Evolutionary conservation across 2,113 vertebrate genomes (phyloP), one percentile per base, ranked within the genome.

Genomic region (Albula goreensis): DNA sequence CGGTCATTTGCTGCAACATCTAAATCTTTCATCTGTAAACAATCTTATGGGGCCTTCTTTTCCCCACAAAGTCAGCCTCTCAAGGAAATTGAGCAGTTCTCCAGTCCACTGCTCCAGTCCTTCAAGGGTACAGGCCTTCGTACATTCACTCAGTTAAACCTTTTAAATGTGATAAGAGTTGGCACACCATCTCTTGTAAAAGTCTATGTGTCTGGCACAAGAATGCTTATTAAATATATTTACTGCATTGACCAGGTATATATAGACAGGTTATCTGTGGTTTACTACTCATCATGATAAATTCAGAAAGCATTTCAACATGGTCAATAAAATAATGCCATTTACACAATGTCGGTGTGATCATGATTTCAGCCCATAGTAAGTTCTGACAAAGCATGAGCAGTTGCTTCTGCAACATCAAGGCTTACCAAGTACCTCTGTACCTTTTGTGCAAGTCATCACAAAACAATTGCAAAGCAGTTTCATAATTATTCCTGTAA

Each of bases 51-150:
- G 48, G 83, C 56, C 49, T 49, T 80, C 50, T 86, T 51, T 70
- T 25, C 12, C 80, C 81, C 81, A 88, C 84, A 82, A 48, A 82
- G 48, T 10, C 25, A 19, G 25, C 60, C 7, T n/a, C 85, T 53
- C 79, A 53, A 53, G 80, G 49, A 66, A 50, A 57, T 50, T 78
- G 7, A 13, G 52, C 31, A 15, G 7, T 19, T 52, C 52, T 60
- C 51, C 51, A 80, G 19, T 15, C 17, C 22, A 1, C 48, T 22
- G 22, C 48, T 50, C 78, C 25, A 12, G n/a, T 1, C 19, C 60
- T 81, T 84, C 83, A 86, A 80, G 70, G 83, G 49, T 83, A 82
- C 87, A 85, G 41, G 81, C n/a, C 87, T 85, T 83, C 83, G 49
- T 50, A 31, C 82, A 63, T 53, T 50, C 56, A 80, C 81, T 50